phyloP scores from a whole-genome alignment of 2,797 vertebrate species.

The Oreonectes daqikongensis region DNA sequence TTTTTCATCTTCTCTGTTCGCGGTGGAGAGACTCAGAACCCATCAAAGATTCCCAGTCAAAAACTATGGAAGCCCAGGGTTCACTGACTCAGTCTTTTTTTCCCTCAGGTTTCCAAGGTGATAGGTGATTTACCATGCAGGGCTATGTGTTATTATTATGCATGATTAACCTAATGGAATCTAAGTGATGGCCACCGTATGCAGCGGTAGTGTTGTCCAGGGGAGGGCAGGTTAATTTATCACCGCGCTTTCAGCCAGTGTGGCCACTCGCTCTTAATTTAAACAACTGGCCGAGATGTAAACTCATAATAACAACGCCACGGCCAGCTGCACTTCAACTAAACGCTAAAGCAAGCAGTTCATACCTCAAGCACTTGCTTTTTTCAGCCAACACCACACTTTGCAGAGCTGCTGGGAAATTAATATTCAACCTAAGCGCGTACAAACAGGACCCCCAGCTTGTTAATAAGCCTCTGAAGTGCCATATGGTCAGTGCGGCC shows the following conservation, averaged over 20 bases:
- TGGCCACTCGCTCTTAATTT: slow-evolving; percentile 61
- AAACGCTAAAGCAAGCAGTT: slow-evolving; percentile 54
- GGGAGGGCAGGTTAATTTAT: slow-evolving; percentile 68
- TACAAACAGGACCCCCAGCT: slow-evolving; percentile 4
- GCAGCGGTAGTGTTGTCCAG: slow-evolving; percentile 60
- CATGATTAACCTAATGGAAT: slow-evolving; percentile 75
- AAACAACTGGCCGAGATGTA: slow-evolving; percentile 60
- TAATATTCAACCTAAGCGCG: slow-evolving; percentile 44
- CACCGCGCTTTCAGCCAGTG: slow-evolving; percentile 56
- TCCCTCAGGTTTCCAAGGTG: slow-evolving; percentile 33
- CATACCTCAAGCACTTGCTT: slow-evolving; percentile 16
- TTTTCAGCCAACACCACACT: slow-evolving; percentile 31
- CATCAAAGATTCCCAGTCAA: slow-evolving; percentile 60
- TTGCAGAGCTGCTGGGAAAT: slow-evolving; percentile 39
- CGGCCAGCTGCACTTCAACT: slow-evolving; percentile 56
- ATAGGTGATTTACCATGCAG: slow-evolving; percentile 52
- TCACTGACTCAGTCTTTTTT: slow-evolving; percentile 17
- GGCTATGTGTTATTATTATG: slow-evolving; percentile 58
- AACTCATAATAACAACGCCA: slow-evolving; percentile 59
- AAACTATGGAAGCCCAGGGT: slow-evolving; percentile 41
- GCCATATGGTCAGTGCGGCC: slow-evolving; percentile 30
- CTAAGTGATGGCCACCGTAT: slow-evolving; percentile 66
- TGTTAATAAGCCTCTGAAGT: slow-evolving; percentile 33
- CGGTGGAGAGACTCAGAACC: slow-evolving; percentile 56
- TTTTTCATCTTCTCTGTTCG: slow-evolving; percentile 65